phyloP scores from a whole-genome alignment of 1,140 invertebrate species.

The Aphaenogaster floridana region DNA sequence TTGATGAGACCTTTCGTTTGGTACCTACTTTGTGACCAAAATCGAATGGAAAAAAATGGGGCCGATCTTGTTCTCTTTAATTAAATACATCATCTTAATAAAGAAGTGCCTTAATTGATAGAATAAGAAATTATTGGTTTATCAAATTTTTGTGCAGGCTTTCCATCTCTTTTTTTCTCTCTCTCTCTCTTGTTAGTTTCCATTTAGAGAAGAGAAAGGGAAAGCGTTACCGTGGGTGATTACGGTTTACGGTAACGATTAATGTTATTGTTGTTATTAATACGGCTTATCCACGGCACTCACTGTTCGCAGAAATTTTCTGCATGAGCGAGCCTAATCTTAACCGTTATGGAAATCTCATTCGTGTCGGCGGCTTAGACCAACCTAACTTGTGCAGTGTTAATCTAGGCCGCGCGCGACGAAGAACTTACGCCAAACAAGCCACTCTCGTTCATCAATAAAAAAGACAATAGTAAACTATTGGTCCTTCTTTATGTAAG shows the following conservation, averaged over 20 bases:
- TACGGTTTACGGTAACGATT: constrained; percentile 71
- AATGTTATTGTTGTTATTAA: constrained; percentile 76
- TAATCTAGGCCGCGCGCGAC: neutral
- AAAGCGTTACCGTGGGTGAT: constrained; percentile 27
- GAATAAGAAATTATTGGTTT: constrained; percentile 11
- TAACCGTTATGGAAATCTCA: constrained; percentile 53
- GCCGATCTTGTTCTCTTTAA: too few relatives aligned
- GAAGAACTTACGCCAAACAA: constrained; percentile 18
- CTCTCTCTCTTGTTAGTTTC: neutral
- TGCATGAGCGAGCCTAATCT: constrained; percentile 51
- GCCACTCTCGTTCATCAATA: neutral
- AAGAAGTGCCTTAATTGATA: neutral
- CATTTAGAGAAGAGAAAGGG: neutral
- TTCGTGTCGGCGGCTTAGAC: constrained; percentile 42
- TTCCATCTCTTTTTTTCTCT: neutral
- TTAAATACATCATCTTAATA: neutral
- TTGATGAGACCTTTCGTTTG: too few relatives aligned
- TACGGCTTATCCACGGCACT: constrained; percentile 64
- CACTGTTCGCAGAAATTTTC: constrained; percentile 43
- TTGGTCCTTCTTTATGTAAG: neutral
- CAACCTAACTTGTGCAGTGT: constrained; percentile 25
- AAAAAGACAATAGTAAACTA: neutral
- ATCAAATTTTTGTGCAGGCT: neutral
- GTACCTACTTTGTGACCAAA: too few relatives aligned
- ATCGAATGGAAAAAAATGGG: too few relatives aligned